Evolutionary conservation across 64 coral and sea anemone genomes (phyloP).

Genomic region (Stylophora pistillata): DNA sequence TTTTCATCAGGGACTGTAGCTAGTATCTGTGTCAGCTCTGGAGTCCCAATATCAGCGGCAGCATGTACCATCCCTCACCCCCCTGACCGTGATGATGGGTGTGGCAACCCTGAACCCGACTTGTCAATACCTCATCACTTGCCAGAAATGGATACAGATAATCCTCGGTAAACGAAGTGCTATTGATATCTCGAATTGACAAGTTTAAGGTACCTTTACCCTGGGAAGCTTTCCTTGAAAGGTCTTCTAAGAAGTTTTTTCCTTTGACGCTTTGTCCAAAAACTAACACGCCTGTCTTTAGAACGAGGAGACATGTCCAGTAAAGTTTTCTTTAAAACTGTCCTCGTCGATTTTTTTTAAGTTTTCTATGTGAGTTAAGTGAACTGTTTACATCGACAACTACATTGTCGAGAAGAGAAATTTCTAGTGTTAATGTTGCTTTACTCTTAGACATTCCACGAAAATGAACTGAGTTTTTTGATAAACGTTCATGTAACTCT

Average conservation of each 20-base stretch:
- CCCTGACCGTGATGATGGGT: constrained; percentile 52
- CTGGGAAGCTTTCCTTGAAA: too few species aligned
- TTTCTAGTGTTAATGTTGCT: too few species aligned
- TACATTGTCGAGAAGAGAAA: too few species aligned
- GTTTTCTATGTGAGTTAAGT: too few species aligned
- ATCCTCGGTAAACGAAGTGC: background rate
- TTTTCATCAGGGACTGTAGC: background rate
- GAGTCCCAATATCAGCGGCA: background rate
- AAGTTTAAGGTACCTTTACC: background rate
- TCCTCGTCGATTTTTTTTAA: too few species aligned
- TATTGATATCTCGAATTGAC: background rate
- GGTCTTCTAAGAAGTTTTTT: too few species aligned
- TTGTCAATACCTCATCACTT: constrained; percentile 43
- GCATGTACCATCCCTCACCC: background rate
- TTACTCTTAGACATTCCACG: too few species aligned
- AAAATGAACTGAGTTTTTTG: background rate
- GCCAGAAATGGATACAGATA: constrained; percentile 48
- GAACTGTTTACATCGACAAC: too few species aligned
- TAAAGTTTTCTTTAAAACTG: too few species aligned
- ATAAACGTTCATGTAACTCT: background rate
- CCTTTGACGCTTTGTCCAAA: too few species aligned
- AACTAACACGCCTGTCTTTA: too few species aligned
- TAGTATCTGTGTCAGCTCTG: background rate
- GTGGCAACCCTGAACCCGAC: constrained; percentile 61
- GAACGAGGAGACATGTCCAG: too few species aligned